phyloP scores from a whole-genome alignment of 2,797 vertebrate species.

The Coluber constrictor region DNA sequence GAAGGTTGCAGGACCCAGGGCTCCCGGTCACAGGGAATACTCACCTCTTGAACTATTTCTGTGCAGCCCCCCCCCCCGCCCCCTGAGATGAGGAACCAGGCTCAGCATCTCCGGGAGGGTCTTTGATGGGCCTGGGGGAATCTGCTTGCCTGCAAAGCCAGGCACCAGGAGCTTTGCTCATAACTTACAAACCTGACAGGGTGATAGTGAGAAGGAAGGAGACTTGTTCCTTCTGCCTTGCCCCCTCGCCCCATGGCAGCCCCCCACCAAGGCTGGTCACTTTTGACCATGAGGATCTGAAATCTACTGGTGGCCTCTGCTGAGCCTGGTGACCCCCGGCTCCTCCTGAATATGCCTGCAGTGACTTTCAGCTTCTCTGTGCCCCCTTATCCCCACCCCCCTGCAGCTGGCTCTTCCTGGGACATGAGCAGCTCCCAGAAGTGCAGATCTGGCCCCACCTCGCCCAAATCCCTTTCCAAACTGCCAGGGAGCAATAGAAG shows the following conservation, averaged over 20 bases:
- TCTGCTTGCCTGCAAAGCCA: background rate
- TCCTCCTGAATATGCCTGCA: background rate
- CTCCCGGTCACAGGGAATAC: background rate
- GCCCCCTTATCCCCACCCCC: background rate
- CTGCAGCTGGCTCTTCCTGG: background rate
- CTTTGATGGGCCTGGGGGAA: background rate
- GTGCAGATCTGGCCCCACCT: background rate
- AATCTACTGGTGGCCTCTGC: background rate
- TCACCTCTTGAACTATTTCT: background rate
- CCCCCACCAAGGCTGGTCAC: background rate
- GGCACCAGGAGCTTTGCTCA: background rate
- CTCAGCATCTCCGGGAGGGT: accelerated
- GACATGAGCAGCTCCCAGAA: background rate
- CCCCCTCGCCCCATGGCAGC: background rate
- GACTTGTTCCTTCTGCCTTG: background rate
- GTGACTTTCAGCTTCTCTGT: background rate
- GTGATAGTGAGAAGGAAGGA: background rate
- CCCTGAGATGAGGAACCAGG: too few species aligned
- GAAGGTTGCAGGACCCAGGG: background rate
- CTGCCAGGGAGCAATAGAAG: background rate
- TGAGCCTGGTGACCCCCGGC: background rate
- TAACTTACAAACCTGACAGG: background rate
- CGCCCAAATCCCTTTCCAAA: background rate
- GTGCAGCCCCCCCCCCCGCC: background rate
- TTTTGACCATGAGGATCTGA: background rate